phyloP scores from a whole-genome alignment of 2,797 vertebrate genomes.

The Percopsis omiscomaycus region DNA sequence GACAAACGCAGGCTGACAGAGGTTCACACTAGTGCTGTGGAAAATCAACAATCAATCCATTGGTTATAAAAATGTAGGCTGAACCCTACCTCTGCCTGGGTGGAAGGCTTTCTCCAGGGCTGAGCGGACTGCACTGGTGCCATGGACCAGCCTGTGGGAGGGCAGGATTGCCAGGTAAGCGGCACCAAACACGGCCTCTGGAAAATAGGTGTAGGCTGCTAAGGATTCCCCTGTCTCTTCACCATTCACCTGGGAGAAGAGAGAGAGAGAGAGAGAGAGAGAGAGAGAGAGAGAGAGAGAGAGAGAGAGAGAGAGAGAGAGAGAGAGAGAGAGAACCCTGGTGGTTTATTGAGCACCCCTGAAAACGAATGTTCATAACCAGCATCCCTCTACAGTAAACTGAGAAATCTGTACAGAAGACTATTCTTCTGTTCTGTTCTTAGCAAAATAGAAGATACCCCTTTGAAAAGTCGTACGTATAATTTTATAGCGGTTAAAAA shows the following conservation, averaged over 20 bases:
- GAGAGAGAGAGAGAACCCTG: too few relatives aligned
- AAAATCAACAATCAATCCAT: too few relatives aligned
- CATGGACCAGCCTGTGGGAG: conserved; percentile 85
- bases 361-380: too few relatives aligned
- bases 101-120: conserved; percentile 73
- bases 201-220: conserved; percentile 85
- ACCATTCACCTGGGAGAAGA: conserved; percentile 80
- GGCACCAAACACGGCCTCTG: conserved; percentile 88
- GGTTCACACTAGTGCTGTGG: too few relatives aligned
- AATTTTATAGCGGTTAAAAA: conserved; percentile 17
- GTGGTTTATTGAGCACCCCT: too few relatives aligned
- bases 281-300: neutral
- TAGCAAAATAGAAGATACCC: neutral
- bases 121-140: conserved; percentile 78
- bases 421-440: too few relatives aligned
- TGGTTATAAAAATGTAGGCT: too few relatives aligned
- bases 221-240: conserved; percentile 83
- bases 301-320: neutral
- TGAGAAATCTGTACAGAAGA: too few relatives aligned
- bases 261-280: conserved; percentile 1
- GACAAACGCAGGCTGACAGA: too few relatives aligned
- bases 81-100: conserved; percentile 79
- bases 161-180: conserved; percentile 88
- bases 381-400: too few relatives aligned
- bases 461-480: conserved; percentile 15